Base-by-base conservation (phyloP, 2,113 vertebrate species). In the Antechinus stuartii region DNA sequence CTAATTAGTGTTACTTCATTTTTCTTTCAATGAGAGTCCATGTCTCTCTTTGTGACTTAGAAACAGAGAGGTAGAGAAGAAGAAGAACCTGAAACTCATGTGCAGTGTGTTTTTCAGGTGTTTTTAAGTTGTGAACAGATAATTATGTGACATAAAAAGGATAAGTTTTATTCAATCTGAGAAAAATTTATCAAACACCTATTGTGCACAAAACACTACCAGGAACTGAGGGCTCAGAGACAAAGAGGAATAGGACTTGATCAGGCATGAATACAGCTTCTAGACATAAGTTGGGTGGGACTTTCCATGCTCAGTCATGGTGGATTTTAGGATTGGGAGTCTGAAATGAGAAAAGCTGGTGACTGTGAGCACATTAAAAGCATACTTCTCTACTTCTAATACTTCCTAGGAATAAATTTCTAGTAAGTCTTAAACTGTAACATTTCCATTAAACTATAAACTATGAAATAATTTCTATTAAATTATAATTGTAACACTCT, bases 21-120 rank as follows among this genome's bases (percentile, higher is more conserved):
- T 91, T 91, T 16, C 27, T 54, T 19, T 12, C 1, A 14, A n/a
- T 19, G 14, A 76, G 14, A n/a, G 4, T n/a, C 10, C 11, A 25
- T 92, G 4, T 10, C 68, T 52, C 91, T 46, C 24, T 93, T 93
- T 49, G 89, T 49, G 96, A 12, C 6, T 93, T 96, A 92, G 49
- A 53, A 26, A 14, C 90, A 90, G 23, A 91, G 35, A 25, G 14
- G 8, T 30, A 47, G 53, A 35, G 53, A 93, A 90, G 47, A 91
- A 55, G n/a, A 76, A 91, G 93, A 92, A 0, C 2, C 52, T 68
- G 7, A 26, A 27, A 3, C 3, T 25, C 27, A 42, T 54, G 11
- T 93, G 61, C 54, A n/a, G 5, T 42, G 35, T 19, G 61, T 0
- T n/a, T 16, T 76, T n/a, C n/a, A 89, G 47, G 25, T 68, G 27